Evolutionary conservation across 2,888 invertebrate genomes (phyloP).

Genomic region (Pyrochroa serraticornis): DNA sequence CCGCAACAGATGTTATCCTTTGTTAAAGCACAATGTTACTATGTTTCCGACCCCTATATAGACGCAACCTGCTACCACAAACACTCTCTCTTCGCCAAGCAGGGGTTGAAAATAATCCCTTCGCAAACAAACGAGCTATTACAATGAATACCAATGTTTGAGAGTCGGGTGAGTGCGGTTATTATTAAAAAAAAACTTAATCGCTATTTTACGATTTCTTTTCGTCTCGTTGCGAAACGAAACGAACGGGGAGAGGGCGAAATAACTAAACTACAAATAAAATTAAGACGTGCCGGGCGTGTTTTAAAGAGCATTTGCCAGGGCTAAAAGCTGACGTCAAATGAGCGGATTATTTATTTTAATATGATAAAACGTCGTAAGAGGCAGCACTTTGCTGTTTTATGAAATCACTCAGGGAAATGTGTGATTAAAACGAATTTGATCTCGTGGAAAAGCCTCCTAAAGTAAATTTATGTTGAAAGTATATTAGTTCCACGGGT

Average conservation of each 20-base stretch:
- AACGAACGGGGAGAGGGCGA: too few species aligned
- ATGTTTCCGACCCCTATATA: constrained; percentile 19
- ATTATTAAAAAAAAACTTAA: too few species aligned
- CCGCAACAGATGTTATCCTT: constrained; percentile 48
- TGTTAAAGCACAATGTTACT: constrained; percentile 40
- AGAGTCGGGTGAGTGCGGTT: too few species aligned
- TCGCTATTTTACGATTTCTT: too few species aligned
- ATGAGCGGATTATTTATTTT: constrained; percentile 52
- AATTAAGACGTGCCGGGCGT: constrained; percentile 8
- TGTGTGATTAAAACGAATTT: constrained; percentile 56
- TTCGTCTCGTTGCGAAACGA: too few species aligned
- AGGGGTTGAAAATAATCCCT: constrained; percentile 33
- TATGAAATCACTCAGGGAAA: constrained; percentile 52
- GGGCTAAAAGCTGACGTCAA: constrained; percentile 48
- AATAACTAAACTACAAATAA: background rate
- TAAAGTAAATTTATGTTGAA: constrained; percentile 51
- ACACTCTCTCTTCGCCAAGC: constrained; percentile 13
- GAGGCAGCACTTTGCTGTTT: constrained; percentile 49
- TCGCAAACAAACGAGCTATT: background rate
- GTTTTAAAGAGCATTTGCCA: background rate
- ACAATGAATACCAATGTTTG: too few species aligned
- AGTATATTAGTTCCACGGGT: constrained; percentile 47
- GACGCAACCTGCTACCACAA: constrained; percentile 23
- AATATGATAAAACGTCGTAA: constrained; percentile 51
- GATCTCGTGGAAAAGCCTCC: constrained; percentile 53